Evolutionary conservation across 2,888 invertebrate species (phyloP).

Genomic region (Pterobdella sp.): DNA sequence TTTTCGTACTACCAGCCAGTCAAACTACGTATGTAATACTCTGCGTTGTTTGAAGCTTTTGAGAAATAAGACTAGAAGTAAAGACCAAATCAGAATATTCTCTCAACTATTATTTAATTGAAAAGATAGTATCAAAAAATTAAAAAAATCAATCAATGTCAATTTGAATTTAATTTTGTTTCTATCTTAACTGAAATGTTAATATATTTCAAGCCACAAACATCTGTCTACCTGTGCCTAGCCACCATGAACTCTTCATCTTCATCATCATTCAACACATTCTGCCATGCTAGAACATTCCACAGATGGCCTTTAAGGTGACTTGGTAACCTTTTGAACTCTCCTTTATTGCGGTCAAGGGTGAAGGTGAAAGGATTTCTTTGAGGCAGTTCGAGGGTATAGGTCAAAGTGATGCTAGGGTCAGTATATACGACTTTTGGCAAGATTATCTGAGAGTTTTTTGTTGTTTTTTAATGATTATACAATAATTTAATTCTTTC

Average conservation of each 20-base stretch:
- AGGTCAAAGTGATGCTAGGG: slow-evolving; percentile 33
- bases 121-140: too few relatives aligned
- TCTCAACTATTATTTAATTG: too few relatives aligned
- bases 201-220: neutral
- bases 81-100: too few relatives aligned
- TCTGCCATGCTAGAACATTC: slow-evolving; percentile 27
- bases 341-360: slow-evolving; percentile 31
- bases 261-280: slow-evolving; percentile 17
- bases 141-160: neutral
- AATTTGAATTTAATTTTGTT: neutral
- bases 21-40: too few relatives aligned
- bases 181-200: neutral
- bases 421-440: slow-evolving; percentile 35
- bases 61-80: too few relatives aligned
- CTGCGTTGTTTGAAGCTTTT: too few relatives aligned
- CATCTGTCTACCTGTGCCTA: slow-evolving; percentile 33
- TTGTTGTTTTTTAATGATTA: neutral
- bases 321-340: slow-evolving; percentile 19
- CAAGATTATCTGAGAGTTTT: slow-evolving; percentile 22
- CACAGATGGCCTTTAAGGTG: slow-evolving; percentile 26
- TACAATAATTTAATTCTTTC: too few relatives aligned
- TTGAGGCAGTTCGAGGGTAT: slow-evolving; percentile 21
- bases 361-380: slow-evolving; percentile 31
- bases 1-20: too few relatives aligned
- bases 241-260: slow-evolving; percentile 29